Evolutionary conservation across 2,113 vertebrate genomes (phyloP).

Genomic region (Apistogramma diplotaenia): DNA sequence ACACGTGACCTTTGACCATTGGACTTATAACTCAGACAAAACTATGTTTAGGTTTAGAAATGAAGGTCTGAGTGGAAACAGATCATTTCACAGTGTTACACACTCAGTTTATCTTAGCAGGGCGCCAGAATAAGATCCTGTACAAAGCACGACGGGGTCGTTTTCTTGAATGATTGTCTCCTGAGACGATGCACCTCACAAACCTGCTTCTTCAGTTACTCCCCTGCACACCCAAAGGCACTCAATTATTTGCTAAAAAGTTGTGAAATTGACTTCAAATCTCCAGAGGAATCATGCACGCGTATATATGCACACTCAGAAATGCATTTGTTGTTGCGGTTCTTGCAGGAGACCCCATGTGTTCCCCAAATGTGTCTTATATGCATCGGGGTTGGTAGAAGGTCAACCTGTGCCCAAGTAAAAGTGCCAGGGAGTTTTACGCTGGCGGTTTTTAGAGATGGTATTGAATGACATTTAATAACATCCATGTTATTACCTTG

Average conservation of each 20-base stretch:
- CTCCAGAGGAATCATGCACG: background rate
- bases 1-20: background rate
- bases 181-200: background rate
- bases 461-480: background rate
- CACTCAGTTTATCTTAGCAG: background rate
- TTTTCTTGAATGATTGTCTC: background rate
- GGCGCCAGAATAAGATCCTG: background rate
- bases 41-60: background rate
- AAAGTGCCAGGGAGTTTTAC: background rate
- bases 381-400: background rate
- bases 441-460: background rate
- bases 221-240: background rate
- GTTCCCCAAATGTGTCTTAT: background rate
- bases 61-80: background rate
- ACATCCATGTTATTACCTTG: background rate
- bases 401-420: background rate
- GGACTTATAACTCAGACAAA: background rate
- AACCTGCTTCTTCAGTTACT: background rate
- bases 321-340: background rate
- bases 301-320: background rate
- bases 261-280: constrained; percentile 13
- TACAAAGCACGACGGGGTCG: background rate
- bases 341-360: background rate
- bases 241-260: constrained; percentile 1
- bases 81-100: background rate